Evolutionary conservation across 2,797 vertebrate genomes (phyloP).

Genomic region (Enteromius viviparus): DNA sequence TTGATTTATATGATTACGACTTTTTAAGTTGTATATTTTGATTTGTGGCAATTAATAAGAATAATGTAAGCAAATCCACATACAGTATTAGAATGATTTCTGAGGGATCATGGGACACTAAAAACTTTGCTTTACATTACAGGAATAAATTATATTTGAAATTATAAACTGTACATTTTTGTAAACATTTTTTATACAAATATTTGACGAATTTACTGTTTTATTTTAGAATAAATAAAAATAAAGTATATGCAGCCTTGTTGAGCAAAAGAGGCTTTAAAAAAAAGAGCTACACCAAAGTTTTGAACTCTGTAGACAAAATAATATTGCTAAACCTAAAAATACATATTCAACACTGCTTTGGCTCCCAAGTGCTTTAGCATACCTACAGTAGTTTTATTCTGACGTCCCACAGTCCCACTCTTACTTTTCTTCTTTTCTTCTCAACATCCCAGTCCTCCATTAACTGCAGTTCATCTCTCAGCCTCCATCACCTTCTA

Average conservation of each 20-base stretch:
- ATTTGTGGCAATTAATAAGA: background rate
- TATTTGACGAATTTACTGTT: background rate
- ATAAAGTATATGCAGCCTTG: background rate
- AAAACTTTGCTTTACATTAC: background rate
- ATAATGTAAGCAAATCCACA: background rate
- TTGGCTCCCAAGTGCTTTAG: background rate
- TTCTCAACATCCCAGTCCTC: constrained; percentile 20
- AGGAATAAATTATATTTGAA: background rate
- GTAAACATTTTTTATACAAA: no score
- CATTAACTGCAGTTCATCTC: background rate
- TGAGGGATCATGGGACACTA: background rate
- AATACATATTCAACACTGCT: background rate
- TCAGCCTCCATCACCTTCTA: constrained; percentile 18
- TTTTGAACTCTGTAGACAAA: background rate
- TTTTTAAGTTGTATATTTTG: background rate
- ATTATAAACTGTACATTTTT: no score
- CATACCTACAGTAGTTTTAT: background rate
- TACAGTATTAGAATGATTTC: background rate
- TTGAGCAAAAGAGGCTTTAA: background rate
- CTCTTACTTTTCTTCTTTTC: constrained; percentile 48
- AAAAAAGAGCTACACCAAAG: background rate
- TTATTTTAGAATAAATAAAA: background rate
- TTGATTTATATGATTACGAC: background rate
- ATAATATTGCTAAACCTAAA: background rate
- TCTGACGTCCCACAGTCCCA: background rate